Evolutionary conservation across 2,797 vertebrate genomes (phyloP), one percentile per base, ranked within the genome.

Genomic region (Danio jaintianensis): DNA sequence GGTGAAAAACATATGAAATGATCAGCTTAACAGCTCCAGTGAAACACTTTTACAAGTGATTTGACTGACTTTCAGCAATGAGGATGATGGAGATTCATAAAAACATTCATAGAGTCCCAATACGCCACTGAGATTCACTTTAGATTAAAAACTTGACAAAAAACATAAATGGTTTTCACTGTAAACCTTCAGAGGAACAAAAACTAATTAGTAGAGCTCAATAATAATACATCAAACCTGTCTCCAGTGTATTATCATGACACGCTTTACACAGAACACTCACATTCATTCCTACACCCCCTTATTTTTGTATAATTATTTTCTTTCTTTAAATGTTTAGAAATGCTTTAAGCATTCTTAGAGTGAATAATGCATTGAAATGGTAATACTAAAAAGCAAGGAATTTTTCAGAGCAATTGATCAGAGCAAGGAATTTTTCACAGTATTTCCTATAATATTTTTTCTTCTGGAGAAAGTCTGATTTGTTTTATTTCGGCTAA

Each of bases 41-140:
- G 16, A 70, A 78, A 81, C 12, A 55, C n/a, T 47, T 74, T 77
- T 40, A 38, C 68, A 64, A n/a, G n/a, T 53, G 62, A 58, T 3
- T 6, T 66, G 29, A 68, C 40, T 48, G 80, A 72, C n/a, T 61
- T 47, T 55, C 47, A 79, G 61, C 42, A 76, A 40, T 52, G 55
- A 64, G 3, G 53, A 29, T 55, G 71, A 53, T 45, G 20, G 12
- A 45, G 50, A 11, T 5, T 16, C 50, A 71, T 72, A 40, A 61
- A 68, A 58, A 42, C 66, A 9, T 38, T 11, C 52, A 73, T 43
- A 58, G 81, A 71, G 62, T 56, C 13, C 66, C 68, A 43, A 38
- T 18, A 9, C 6, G 18, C 36, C 40, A 45, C 5, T 13, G 22
- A 15, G 48, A 16, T 11, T 36, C 62, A 20, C 40, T 61, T 87